Conservation (phyloP, 2,888 invertebrate species). For the Stomorhina lunata region DNA sequence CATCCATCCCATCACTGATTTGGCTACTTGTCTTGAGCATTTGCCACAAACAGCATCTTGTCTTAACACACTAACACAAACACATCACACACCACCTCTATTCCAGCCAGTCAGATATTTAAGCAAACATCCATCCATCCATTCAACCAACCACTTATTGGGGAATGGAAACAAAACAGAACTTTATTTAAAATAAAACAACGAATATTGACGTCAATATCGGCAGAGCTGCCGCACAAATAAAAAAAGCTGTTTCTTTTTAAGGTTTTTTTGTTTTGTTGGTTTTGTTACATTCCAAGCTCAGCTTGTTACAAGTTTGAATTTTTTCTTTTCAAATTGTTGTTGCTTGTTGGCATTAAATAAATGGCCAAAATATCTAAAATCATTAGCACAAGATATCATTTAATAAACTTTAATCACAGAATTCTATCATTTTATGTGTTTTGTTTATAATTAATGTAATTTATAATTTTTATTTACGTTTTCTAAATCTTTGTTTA, state of each 20-base stretch:
- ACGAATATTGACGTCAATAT: background rate
- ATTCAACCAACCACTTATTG: slow-evolving; percentile 5
- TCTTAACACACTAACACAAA: background rate
- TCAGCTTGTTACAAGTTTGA: slow-evolving; percentile 40
- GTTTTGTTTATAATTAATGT: background rate
- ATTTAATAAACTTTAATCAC: too few species aligned
- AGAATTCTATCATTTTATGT: background rate
- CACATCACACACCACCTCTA: background rate
- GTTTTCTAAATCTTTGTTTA: slow-evolving; percentile 33
- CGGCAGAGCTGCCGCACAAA: background rate
- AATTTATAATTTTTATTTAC: slow-evolving; percentile 12
- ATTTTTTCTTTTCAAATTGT: background rate
- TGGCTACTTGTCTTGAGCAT: slow-evolving; percentile 68
- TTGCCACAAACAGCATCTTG: slow-evolving; percentile 58
- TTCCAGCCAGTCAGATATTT: background rate
- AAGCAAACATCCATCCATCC: background rate
- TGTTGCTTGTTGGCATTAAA: slow-evolving; percentile 14
- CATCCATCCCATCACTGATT: too few species aligned
- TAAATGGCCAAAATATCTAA: slow-evolving; percentile 7
- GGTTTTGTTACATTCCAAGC: slow-evolving; percentile 28
- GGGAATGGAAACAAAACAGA: background rate
- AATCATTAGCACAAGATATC: slow-evolving; percentile 1
- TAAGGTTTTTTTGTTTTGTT: background rate
- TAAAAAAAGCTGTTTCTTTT: slow-evolving; percentile 7
- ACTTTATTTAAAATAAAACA: background rate